These are phyloP conservation scores for Aspidiotus rigidus DNA, from an alignment of 2,888 invertebrate genomes.

Conservation along the genomic window DNA sequence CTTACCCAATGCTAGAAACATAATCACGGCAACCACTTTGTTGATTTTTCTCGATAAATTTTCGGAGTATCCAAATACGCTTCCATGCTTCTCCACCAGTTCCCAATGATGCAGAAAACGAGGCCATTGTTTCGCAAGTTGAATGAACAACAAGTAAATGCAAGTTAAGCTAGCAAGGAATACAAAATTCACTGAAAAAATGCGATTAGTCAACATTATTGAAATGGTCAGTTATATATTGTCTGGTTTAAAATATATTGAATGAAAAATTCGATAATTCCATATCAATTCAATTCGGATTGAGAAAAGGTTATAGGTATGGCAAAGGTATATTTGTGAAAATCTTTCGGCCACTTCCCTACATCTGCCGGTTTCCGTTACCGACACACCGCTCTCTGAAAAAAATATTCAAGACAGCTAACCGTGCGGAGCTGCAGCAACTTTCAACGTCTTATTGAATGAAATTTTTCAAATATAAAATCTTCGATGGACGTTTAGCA, in stretches of 20 bases:
- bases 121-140: slow-evolving; percentile 50
- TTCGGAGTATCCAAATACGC: slow-evolving; percentile 41
- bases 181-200: slow-evolving; percentile 44
- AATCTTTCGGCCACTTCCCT: too few relatives aligned
- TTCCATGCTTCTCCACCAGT: slow-evolving; percentile 42
- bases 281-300: too few relatives aligned
- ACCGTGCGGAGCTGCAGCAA: too few relatives aligned
- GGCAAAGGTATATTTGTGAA: too few relatives aligned
- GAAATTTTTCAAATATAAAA: too few relatives aligned
- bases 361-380: too few relatives aligned
- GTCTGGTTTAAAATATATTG: not conserved
- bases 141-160: slow-evolving; percentile 49
- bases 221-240: too few relatives aligned
- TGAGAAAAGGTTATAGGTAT: too few relatives aligned
- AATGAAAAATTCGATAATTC: not conserved
- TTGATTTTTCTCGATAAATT: slow-evolving; percentile 41
- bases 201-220: not conserved
- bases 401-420: too few relatives aligned
- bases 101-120: slow-evolving; percentile 43
- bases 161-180: slow-evolving; percentile 51
- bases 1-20: slow-evolving; percentile 42
- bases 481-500: too few relatives aligned
- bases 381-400: too few relatives aligned
- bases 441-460: too few relatives aligned
- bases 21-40: slow-evolving; percentile 40